Base-by-base conservation (phyloP, 2,797 vertebrate genomes). In the Sebastes miniatus region DNA sequence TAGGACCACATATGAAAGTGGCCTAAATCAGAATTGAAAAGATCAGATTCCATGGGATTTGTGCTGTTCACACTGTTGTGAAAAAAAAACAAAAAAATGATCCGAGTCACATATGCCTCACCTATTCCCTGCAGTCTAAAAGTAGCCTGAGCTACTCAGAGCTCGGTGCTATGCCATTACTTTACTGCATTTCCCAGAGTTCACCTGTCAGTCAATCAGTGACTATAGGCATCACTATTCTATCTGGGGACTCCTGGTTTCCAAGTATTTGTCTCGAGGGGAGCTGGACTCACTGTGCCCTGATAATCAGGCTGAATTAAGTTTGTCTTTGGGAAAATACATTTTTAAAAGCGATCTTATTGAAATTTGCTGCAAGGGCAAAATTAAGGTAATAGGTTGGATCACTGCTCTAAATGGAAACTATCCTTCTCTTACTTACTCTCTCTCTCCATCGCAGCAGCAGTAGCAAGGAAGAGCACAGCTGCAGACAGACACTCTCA, bases 351-450 rank as follows among this genome's bases (percentile, higher is more conserved):
- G 62, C 25, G 32, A 81, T 77, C 61, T 73, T 27, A 54, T 67
- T 57, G 59, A 78, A 78, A 88, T 74, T 25, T 80, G 69, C 77
- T 87, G 61, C 67, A 4, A 74, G 85, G 79, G 73, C 22, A 77
- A 29, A 78, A 83, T 77, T 77, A 88, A 80, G 74, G 69, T 88
- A 84, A 88, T 75, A 73, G 71, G 67, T 67, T 85, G 65, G 77
- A 82, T 78, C 57, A 16, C 36, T 65, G 57, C 75, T 78, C 24
- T 71, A 50, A 80, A 69, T 69, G 56, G 69, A 79, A 79, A 68
- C 16, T 52, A 58, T 50, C 71, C 78, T 16, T 57, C 39, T 59
- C 62, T 74, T 2, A 43, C 36, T 39, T 39, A 18, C 58, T 54
- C n/a, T 54, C 31, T n/a, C 16, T 54, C 64, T 69, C 67, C 16